Evolutionary conservation across 1,140 invertebrate species (phyloP), one percentile per base, ranked within the genome.

Genomic region (Drosophila pachea): DNA sequence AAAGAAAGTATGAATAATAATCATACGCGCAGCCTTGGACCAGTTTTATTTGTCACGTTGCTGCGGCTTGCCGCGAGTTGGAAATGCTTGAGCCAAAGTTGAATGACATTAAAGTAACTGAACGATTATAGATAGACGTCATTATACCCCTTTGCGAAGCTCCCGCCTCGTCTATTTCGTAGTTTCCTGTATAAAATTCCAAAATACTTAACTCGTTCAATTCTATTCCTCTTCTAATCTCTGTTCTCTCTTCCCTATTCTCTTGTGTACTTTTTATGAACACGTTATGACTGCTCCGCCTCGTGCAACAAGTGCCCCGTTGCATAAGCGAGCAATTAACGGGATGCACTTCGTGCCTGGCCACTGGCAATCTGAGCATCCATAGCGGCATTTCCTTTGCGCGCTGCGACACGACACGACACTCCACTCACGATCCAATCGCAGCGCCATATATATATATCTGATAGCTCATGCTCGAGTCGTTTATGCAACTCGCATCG

Each of bases 1-100:
- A 22, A 4, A 38, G 2, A 14, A 22, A 53, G 11, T 9, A 5
- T 11, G 0, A n/a, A 36, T 6, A 36, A 33, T 52, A 52, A 36
- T 52, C 11, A 52, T 36, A 42, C 33, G 43, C 35, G 43, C 35
- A 29, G 43, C 53, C 38, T 35, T 54, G 52, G 66, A 72, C 66
- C 59, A 55, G 66, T 48, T 60, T 71, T 67, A 12, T 49, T 38
- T 38, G 53, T 56, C 16, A 45, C 60, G 68, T 62, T 61, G 38
- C 22, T 22, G 22, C 22, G 22, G 3, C 22, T 68, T 42, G 62
- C 64, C 55, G 42, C 33, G 14, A n/a, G 22, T 54, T 31, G 2
- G 11, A 50, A 38, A 49, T 31, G 47, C 12, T 61, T 31, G 32
- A 22, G 32, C 5, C 22, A 50, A 69, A 58, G 70, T 73, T 68